Evolutionary conservation across 2,888 invertebrate genomes (phyloP).

Genomic region (Idaea aversata): DNA sequence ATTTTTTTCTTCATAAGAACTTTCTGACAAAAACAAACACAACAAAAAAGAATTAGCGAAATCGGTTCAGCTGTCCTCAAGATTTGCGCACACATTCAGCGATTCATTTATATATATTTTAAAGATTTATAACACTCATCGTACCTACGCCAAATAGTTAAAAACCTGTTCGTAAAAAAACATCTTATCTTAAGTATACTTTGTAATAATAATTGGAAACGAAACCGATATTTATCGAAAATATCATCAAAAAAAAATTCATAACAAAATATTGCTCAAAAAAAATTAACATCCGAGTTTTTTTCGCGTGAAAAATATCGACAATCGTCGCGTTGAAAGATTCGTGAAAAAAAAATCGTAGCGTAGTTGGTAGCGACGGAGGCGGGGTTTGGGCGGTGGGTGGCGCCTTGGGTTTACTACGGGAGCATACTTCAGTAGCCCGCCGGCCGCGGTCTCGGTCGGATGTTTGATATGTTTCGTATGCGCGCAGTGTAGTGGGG

Average conservation of each 20-base stretch:
- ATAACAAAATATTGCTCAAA: slow-evolving; percentile 10
- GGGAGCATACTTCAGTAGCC: slow-evolving; percentile 43
- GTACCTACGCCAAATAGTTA: too few species aligned
- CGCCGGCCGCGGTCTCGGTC: slow-evolving; percentile 64
- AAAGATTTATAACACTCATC: too few species aligned
- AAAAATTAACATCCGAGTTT: slow-evolving; percentile 15
- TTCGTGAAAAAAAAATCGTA: slow-evolving; percentile 33
- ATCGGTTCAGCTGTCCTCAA: too few species aligned
- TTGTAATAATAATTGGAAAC: neutral
- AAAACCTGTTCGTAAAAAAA: too few species aligned
- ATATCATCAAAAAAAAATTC: neutral
- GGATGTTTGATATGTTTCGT: slow-evolving; percentile 57
- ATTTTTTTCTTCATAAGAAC: too few species aligned
- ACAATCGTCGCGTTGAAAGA: slow-evolving; percentile 35
- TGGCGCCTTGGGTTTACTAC: slow-evolving; percentile 38
- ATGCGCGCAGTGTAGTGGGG: slow-evolving; percentile 76
- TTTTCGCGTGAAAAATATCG: slow-evolving; percentile 24
- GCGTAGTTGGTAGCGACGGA: slow-evolving; percentile 37
- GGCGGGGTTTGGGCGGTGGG: slow-evolving; percentile 41
- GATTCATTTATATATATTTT: too few species aligned
- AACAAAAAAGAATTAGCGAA: too few species aligned
- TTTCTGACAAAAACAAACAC: too few species aligned
- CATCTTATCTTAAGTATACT: too few species aligned
- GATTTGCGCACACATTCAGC: too few species aligned
- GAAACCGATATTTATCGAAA: neutral